phyloP scores from a whole-genome alignment of 2,888 invertebrate species.

The Formica aserva region DNA sequence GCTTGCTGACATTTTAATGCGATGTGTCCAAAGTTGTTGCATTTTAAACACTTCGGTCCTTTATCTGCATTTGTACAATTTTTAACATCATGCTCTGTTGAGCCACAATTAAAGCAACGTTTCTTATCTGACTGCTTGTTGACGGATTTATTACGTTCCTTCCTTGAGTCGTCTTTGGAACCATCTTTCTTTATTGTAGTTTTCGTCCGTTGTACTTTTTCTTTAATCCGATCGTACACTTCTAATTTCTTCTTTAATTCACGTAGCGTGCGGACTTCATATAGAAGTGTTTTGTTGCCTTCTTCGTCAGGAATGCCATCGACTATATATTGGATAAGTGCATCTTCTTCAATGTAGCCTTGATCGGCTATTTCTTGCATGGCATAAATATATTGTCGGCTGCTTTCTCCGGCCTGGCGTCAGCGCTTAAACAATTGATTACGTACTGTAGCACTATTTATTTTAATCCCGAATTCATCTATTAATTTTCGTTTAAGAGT shows the following conservation, averaged over 20 bases:
- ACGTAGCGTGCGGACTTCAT: slow-evolving; percentile 28
- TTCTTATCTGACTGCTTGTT: neutral
- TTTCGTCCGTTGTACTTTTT: slow-evolving; percentile 21
- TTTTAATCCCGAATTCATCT: slow-evolving; percentile 58
- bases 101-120: slow-evolving; percentile 62
- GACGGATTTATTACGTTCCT: neutral
- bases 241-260: slow-evolving; percentile 62
- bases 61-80: slow-evolving; percentile 53
- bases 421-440: slow-evolving; percentile 43
- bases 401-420: too few relatives aligned
- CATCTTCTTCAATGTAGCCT: slow-evolving; percentile 64
- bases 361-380: slow-evolving; percentile 67
- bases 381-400: slow-evolving; percentile 62
- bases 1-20: slow-evolving; percentile 15
- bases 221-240: slow-evolving; percentile 57
- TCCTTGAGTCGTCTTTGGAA: neutral
- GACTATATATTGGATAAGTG: slow-evolving; percentile 65
- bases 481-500: slow-evolving; percentile 48
- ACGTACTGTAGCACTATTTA: slow-evolving; percentile 64
- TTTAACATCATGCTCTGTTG: slow-evolving; percentile 40
- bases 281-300: too few relatives aligned
- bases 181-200: neutral
- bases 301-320: too few relatives aligned
- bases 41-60: slow-evolving; percentile 68
- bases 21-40: slow-evolving; percentile 65